Evolutionary conservation across 2,113 vertebrate species (phyloP).

Genomic region (Prolemur simus): DNA sequence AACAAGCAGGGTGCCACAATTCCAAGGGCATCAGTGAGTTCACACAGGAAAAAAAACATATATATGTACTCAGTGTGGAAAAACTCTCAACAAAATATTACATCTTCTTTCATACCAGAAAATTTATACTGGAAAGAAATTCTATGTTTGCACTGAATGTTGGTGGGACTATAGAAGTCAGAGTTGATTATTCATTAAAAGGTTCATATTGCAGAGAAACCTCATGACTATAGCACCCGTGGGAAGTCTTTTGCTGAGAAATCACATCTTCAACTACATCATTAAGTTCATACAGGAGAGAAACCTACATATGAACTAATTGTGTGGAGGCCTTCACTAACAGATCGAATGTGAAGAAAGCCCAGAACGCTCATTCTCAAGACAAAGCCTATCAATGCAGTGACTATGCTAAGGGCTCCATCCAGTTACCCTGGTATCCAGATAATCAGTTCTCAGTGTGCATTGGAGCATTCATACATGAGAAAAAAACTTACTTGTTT

Average conservation of each 20-base stretch:
- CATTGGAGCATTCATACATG: background rate
- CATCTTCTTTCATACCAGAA: background rate
- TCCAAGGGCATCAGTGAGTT: background rate
- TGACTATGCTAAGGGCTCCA: background rate
- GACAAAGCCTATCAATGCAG: background rate
- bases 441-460: background rate
- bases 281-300: constrained; percentile 17
- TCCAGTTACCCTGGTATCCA: background rate
- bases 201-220: background rate
- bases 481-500: background rate
- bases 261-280: background rate
- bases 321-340: background rate
- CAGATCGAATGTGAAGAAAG: background rate
- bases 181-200: constrained; percentile 1
- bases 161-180: background rate
- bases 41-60: background rate
- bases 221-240: background rate
- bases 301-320: background rate
- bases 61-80: background rate
- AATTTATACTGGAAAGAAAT: constrained; percentile 5
- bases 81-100: background rate
- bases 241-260: background rate
- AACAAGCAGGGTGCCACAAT: background rate
- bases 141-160: background rate
- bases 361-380: background rate